Conservation (phyloP, 1,140 invertebrate species). For the Bradysia coprophila region DNA sequence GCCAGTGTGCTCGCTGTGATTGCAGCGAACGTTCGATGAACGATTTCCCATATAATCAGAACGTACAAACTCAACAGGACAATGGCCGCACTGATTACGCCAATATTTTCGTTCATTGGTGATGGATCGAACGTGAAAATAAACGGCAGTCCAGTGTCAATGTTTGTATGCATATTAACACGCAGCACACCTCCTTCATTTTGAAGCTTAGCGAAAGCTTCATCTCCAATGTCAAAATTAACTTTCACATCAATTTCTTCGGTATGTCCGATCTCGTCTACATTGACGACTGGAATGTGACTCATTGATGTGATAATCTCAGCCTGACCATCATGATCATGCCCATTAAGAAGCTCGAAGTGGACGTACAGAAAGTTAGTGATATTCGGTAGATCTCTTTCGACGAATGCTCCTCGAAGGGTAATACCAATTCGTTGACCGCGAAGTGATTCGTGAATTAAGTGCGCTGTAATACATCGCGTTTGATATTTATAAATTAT, state of each 20-base stretch:
- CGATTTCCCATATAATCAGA: constrained; percentile 73
- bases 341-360: not conserved
- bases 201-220: constrained; percentile 11
- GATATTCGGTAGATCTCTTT: not conserved
- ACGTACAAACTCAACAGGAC: constrained; percentile 58
- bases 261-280: constrained; percentile 28
- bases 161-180: constrained; percentile 29
- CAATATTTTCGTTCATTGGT: constrained; percentile 40
- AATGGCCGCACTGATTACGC: constrained; percentile 49
- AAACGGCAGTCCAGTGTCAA: constrained; percentile 33
- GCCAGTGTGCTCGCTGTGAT: constrained; percentile 59
- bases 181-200: constrained; percentile 10
- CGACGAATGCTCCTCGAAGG: no score
- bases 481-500: no score
- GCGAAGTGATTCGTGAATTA: no score
- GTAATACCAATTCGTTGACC: no score
- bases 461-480: no score
- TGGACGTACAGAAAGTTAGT: not conserved
- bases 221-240: constrained; percentile 23
- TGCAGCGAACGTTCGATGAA: constrained; percentile 66
- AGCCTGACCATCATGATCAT: not conserved
- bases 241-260: constrained; percentile 25
- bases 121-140: constrained; percentile 38
- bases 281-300: not conserved
- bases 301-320: not conserved